These are phyloP conservation scores for Pachyseris speciosa DNA, from an alignment of 64 coral and sea anemone genomes.

Conservation along the genomic window DNA sequence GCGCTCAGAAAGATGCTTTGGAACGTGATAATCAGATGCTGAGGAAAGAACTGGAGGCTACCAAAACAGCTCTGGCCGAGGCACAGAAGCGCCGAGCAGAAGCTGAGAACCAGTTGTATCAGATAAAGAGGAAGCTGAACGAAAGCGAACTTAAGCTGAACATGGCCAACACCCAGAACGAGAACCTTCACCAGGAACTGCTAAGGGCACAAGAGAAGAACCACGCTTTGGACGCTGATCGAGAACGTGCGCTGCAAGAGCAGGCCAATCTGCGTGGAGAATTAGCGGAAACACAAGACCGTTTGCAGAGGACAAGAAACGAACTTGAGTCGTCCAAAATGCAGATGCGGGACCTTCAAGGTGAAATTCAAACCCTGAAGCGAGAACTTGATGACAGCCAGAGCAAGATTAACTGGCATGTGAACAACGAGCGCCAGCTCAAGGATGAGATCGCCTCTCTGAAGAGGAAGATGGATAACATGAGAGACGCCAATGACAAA, in stretches of 20 bases:
- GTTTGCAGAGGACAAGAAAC: conserved; percentile 50
- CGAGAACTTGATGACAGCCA: conserved; percentile 78
- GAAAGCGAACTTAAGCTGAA: conserved; percentile 79
- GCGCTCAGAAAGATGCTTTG: conserved; percentile 77
- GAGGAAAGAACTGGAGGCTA: conserved; percentile 67
- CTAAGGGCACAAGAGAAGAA: conserved; percentile 81
- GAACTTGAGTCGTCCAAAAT: conserved; percentile 66
- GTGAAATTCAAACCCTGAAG: conserved; percentile 55
- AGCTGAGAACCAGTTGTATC: conserved; percentile 70
- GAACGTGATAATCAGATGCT: conserved; percentile 88
- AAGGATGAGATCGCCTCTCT: conserved; percentile 83
- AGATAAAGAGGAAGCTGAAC: conserved; percentile 75
- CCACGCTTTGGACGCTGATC: conserved; percentile 60
- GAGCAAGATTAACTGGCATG: conserved; percentile 73
- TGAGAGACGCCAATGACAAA: conserved; percentile 81
- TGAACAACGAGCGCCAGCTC: conserved; percentile 85
- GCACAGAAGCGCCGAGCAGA: conserved; percentile 65
- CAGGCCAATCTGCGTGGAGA: conserved; percentile 84
- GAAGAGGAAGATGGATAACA: conserved; percentile 75
- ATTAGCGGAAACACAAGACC: conserved; percentile 61
- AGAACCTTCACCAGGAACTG: conserved; percentile 80
- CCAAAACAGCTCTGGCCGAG: conserved; percentile 42
- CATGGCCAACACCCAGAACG: conserved; percentile 74
- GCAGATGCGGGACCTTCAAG: conserved; percentile 55
- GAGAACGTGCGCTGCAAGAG: conserved; percentile 54